phyloP scores from a whole-genome alignment of 30 jellyfish, hydroid and myxozoan genomes.

The Sanderia malayensis region DNA sequence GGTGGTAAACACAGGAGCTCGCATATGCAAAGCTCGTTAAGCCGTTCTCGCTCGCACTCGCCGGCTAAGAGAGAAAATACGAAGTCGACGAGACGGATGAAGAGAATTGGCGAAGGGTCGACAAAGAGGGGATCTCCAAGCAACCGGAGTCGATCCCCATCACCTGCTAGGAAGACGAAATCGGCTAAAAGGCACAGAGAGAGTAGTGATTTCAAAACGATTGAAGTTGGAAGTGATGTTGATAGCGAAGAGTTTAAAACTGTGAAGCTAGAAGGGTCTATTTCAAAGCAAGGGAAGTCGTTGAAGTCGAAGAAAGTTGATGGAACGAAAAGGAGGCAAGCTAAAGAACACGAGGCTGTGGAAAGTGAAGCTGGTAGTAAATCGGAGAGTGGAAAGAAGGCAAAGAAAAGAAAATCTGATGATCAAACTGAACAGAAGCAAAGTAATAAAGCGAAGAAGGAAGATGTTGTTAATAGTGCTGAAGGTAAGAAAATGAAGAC shows the following conservation, averaged over 20 bases:
- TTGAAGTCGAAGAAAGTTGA: slow-evolving; percentile 1
- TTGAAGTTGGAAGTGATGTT: slow-evolving; percentile 13
- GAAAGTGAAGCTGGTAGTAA: slow-evolving; percentile 13
- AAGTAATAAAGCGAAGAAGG: slow-evolving; percentile 23
- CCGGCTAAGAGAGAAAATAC: background rate
- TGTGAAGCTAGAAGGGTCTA: slow-evolving; percentile 22
- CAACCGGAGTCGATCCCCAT: slow-evolving; percentile 61
- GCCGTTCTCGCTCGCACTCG: background rate
- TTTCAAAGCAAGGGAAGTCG: background rate
- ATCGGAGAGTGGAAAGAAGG: slow-evolving; percentile 8
- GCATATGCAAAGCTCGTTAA: background rate
- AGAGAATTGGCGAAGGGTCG: background rate
- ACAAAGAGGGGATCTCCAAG: background rate
- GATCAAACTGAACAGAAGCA: background rate
- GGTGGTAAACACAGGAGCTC: background rate
- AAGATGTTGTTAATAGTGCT: background rate
- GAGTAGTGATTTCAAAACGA: background rate
- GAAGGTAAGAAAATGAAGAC: slow-evolving; percentile 5
- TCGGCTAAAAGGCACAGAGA: slow-evolving; percentile 2
- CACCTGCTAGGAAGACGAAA: slow-evolving; percentile 28
- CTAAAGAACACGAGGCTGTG: slow-evolving; percentile 11
- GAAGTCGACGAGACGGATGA: background rate
- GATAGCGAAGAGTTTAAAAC: slow-evolving; percentile 46
- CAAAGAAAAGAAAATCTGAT: slow-evolving; percentile 17
- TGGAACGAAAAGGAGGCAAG: background rate